Evolutionary conservation across 2,888 invertebrate genomes (phyloP).

Genomic region (Catocala nupta): DNA sequence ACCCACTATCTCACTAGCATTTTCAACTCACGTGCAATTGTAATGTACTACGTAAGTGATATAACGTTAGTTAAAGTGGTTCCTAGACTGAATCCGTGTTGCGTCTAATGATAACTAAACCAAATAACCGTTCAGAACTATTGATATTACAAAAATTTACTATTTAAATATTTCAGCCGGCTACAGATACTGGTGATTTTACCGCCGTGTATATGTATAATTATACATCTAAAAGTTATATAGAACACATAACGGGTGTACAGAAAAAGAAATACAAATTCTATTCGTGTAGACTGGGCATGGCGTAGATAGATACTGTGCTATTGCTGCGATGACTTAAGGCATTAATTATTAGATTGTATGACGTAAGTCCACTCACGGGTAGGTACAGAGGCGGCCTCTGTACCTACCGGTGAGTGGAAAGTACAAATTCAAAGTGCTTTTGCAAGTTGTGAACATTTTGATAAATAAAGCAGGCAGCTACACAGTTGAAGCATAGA

Average conservation of each 20-base stretch:
- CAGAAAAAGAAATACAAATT: too few relatives aligned
- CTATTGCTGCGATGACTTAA: too few relatives aligned
- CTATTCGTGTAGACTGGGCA: too few relatives aligned
- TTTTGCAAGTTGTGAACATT: neutral
- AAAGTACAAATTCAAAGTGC: too few relatives aligned
- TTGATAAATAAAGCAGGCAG: neutral
- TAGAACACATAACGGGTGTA: too few relatives aligned
- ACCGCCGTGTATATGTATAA: too few relatives aligned
- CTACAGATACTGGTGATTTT: neutral
- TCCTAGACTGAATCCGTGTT: conserved; percentile 50
- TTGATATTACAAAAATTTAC: conserved; percentile 22
- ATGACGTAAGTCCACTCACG: too few relatives aligned
- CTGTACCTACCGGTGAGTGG: too few relatives aligned
- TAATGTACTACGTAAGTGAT: conserved; percentile 68
- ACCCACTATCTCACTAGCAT: conserved; percentile 58
- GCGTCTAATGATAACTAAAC: conserved; percentile 42
- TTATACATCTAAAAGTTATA: too few relatives aligned
- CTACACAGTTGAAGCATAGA: neutral
- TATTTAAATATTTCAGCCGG: neutral
- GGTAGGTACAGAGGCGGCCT: too few relatives aligned
- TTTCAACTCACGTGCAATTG: conserved; percentile 71
- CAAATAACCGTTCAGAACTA: conserved; percentile 17
- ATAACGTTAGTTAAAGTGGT: conserved; percentile 61
- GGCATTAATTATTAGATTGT: too few relatives aligned
- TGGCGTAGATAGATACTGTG: too few relatives aligned